Evolutionary conservation across 1,140 invertebrate genomes (phyloP).

Genomic region (Cydia splendana): DNA sequence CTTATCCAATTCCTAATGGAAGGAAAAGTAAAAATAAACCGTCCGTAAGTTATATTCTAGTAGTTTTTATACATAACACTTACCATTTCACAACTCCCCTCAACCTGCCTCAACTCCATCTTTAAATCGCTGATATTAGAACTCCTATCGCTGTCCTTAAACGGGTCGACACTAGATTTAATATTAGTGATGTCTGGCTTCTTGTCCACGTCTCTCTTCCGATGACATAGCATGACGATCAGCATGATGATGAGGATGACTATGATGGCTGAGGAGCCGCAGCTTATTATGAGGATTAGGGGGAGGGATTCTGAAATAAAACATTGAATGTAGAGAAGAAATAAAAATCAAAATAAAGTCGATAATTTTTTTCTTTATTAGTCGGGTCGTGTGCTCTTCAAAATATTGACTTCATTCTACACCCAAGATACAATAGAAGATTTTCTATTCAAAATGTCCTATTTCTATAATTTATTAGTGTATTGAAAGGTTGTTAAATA

Average conservation of each 20-base stretch:
- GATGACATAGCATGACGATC: constrained; percentile 66
- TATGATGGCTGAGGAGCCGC: constrained; percentile 49
- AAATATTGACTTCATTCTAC: too few species aligned
- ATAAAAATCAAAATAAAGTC: too few species aligned
- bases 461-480: too few species aligned
- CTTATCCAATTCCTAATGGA: too few species aligned
- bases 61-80: constrained; percentile 32
- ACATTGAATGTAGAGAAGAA: not conserved
- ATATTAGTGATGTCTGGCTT: constrained; percentile 68
- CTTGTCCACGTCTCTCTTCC: constrained; percentile 55
- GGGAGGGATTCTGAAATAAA: constrained; percentile 58
- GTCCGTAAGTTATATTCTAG: too few species aligned
- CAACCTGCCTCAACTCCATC: constrained; percentile 65
- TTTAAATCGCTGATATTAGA: constrained; percentile 72
- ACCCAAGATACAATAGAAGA: too few species aligned
- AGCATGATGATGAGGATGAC: constrained; percentile 63
- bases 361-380: too few species aligned
- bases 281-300: constrained; percentile 54
- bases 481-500: too few species aligned
- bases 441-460: too few species aligned
- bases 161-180: constrained; percentile 58
- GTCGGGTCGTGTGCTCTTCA: too few species aligned
- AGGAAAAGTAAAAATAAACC: too few species aligned
- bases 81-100: constrained; percentile 70
- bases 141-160: constrained; percentile 65